phyloP scores from a whole-genome alignment of 2,888 invertebrate genomes.

The Molorchus minor region DNA sequence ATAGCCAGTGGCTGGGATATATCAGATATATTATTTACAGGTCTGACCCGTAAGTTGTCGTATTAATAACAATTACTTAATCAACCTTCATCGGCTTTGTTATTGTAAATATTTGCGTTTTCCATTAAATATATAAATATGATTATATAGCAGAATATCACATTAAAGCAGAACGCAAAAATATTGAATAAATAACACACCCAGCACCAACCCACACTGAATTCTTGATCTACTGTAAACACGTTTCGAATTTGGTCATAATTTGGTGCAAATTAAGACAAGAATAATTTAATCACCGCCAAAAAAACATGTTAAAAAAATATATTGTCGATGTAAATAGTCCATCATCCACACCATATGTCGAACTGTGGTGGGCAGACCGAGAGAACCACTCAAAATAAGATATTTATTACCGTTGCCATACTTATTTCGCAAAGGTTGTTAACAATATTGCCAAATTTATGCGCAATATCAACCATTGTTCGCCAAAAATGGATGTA shows the following conservation, averaged over 20 bases:
- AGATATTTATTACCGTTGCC: not conserved
- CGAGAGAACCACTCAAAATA: not conserved
- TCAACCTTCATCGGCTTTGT: too few species aligned
- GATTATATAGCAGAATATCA: not conserved
- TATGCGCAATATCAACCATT: slow-evolving; percentile 12
- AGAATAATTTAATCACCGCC: not conserved
- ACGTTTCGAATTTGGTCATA: not conserved
- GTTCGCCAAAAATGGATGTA: slow-evolving; percentile 15
- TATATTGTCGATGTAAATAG: not conserved
- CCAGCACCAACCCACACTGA: slow-evolving; percentile 6
- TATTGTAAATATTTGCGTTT: too few species aligned
- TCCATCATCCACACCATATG: slow-evolving; percentile 1
- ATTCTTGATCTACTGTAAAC: not conserved
- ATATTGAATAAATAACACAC: slow-evolving; percentile 12
- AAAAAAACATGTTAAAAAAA: too few species aligned
- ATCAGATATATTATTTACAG: too few species aligned
- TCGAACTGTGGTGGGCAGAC: slow-evolving; percentile 1
- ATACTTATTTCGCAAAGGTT: slow-evolving; percentile 10
- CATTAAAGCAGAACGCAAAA: not conserved
- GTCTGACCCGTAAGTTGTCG: too few species aligned
- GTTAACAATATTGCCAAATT: slow-evolving; percentile 19
- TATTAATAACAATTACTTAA: too few species aligned
- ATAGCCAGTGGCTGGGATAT: too few species aligned
- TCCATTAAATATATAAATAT: too few species aligned
- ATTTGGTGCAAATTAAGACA: not conserved